Base-by-base conservation (phyloP, 2,888 invertebrate species). In the Cosmia pyralina region DNA sequence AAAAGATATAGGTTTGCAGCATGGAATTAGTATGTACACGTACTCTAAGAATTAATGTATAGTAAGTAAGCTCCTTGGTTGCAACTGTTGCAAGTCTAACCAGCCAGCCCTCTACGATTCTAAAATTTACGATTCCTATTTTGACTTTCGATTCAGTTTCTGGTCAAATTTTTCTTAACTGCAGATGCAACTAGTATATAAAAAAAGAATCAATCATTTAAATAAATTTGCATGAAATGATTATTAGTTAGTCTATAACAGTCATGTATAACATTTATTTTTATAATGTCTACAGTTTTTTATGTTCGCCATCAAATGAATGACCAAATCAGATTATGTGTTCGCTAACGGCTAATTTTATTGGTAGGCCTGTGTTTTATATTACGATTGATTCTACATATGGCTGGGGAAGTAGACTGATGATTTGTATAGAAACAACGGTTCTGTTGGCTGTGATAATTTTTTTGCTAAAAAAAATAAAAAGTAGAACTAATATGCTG, bases 231-330 rank as follows among this genome's bases (percentile, higher is more conserved):
- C 79, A 41, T 34, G 19, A 34, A 64, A 65, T 58, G 34, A 66
- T 63, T 55, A 66, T 62, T 48, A 63, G 28, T 38, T 34, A 8
- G 62, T 63, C 68, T 62, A 69, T 28, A 57, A 1, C 4, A 60
- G 63, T 22, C 28, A 65, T 71, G 59, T 72, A 53, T 52, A 52
- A 73, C 50, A 78, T 79, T 77, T n/a, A n/a, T n/a, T n/a, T n/a
- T n/a, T 60, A 75, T 72, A 73, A 53, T 66, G 50, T 48, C 46
- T 38, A n/a, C n/a, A 59, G 44, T 71, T 64, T 78, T 82, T 84
- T 78, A 85, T 78, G 76, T 67, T 71, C n/a, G 65, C 78, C 80
- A 81, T 82, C 38, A 82, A 85, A 79, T 74, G 72, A 57, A 64
- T 58, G 60, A 58, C 72, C 64, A 68, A 71, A 78, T 83, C 74